These are phyloP conservation scores for Saxidomus purpurata DNA, from an alignment of 1,140 invertebrate genomes.

Conservation along the genomic window DNA sequence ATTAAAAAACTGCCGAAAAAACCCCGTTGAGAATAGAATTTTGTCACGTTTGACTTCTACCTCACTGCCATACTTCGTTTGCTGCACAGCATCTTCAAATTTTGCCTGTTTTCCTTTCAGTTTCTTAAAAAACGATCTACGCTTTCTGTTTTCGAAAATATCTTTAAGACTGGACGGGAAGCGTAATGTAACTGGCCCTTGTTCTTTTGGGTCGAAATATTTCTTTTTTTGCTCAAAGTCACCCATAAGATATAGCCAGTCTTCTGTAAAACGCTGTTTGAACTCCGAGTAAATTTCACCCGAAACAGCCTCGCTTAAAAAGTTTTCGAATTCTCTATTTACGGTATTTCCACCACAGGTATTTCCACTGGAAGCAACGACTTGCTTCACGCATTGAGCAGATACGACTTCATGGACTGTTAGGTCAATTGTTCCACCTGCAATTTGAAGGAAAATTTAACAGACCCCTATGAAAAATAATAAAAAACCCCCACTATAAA, in stretches of 20 bases:
- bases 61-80: neutral
- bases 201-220: neutral
- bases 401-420: neutral
- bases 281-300: neutral
- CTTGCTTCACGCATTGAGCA: neutral
- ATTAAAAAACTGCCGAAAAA: neutral
- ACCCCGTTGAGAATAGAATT: neutral
- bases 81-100: neutral
- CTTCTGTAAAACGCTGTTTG: neutral
- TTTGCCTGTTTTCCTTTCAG: no score
- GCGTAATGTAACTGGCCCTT: neutral
- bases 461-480: neutral
- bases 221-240: constrained; percentile 25
- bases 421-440: neutral
- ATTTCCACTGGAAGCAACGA: neutral
- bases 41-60: neutral
- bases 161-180: neutral
- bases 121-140: neutral
- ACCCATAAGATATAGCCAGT: neutral
- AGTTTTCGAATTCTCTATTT: neutral
- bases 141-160: neutral
- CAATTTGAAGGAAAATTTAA: neutral
- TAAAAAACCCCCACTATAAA: no score
- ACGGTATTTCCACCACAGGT: neutral
- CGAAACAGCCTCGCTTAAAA: neutral